phyloP scores from a whole-genome alignment of 2,113 vertebrate genomes.

The Ciconia stormi region DNA sequence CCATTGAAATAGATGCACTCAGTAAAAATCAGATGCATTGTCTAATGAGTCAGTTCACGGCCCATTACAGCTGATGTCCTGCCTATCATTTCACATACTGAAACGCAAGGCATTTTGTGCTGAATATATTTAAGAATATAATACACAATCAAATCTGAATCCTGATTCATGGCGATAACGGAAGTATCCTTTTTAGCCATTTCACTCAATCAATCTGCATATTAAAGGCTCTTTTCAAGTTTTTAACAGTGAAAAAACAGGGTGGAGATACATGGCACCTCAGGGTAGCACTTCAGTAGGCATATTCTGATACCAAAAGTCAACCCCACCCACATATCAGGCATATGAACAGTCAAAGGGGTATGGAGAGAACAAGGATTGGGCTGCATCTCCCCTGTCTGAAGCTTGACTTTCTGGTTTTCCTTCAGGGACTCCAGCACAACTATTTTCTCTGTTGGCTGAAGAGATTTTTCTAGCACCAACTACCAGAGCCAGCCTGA shows the following conservation, averaged over 20 bases:
- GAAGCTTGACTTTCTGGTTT: background rate
- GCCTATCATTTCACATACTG: background rate
- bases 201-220: background rate
- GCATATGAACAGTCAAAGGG: background rate
- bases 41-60: conserved; percentile 3
- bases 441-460: background rate
- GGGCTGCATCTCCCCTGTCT: background rate
- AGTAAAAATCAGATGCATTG: conserved; percentile 51
- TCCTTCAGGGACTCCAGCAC: background rate
- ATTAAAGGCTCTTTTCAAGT: conserved; percentile 1
- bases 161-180: background rate
- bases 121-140: conserved; percentile 48
- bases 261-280: background rate
- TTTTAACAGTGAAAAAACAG: background rate
- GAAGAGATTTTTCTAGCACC: background rate
- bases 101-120: background rate
- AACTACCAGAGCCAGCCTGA: background rate
- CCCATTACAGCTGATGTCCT: background rate
- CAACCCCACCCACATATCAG: background rate
- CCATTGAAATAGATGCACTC: background rate
- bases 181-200: background rate
- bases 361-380: background rate
- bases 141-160: conserved; percentile 56
- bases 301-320: background rate
- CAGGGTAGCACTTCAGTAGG: background rate